Evolutionary conservation across 2,888 invertebrate genomes (phyloP), one percentile per base, ranked within the genome.

Genomic region (Xanthia togata): DNA sequence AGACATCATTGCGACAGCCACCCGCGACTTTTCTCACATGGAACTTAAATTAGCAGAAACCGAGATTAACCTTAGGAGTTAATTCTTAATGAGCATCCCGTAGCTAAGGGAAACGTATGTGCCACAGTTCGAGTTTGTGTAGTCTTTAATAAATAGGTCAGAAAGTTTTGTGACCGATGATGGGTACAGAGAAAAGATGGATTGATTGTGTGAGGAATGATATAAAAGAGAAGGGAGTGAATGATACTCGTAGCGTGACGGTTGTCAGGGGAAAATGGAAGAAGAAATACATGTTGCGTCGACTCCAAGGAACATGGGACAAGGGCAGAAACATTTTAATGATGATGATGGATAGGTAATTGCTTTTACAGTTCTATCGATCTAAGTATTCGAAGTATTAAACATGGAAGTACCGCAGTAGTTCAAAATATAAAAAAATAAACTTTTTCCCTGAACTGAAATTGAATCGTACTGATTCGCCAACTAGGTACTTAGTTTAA

Each of bases 11-110:
- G 44, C 23, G n/a, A 41, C 55, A 47, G 70, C 26, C 17, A 50
- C 41, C 11, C 8, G 31, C 31, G 11, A 62, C 50, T 50, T 57
- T 9, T 17, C 57, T n/a, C 38, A 9, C 31, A 73, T 65, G 47
- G 38, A 67, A 74, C 74, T 80, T 67, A 80, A 80, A 80, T 78
- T 73, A 80, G 47, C 41, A 50, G 57, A 73, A 67, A 38, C 8
- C 8, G 6, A 67, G 6, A 67, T 81, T 79, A 81, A 67, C 80
- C 74, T 57, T 41, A 50, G 17, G 74, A 35, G 31, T 73, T 80
- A 55, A 73, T 80, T 80, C 50, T 67, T 73, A 67, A 80, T 80
- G 31, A 67, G 53, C 20, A 47, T 55, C 53, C 14, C 38, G 14
- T n/a, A 50, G 63, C 38, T 23, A 41, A 14, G 35, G n/a, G 55